Conservation (phyloP, 2,888 invertebrate genomes). For the Tanypteryx hageni region DNA sequence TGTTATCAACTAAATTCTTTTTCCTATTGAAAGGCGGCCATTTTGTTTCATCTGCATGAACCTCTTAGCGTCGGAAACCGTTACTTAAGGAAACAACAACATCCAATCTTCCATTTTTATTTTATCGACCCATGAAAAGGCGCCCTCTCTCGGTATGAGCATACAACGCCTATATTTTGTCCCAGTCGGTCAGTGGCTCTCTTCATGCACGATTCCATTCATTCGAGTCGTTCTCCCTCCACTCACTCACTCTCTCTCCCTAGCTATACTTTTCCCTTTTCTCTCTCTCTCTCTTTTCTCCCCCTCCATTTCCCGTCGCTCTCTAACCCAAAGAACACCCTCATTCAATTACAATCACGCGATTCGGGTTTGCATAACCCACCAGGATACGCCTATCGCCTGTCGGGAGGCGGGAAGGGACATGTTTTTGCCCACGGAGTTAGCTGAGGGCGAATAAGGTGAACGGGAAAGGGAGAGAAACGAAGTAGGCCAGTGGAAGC, state of each 20-base stretch:
- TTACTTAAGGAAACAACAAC: too few relatives aligned
- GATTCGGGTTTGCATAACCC: constrained; percentile 20
- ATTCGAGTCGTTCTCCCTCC: background rate
- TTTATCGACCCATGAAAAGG: too few relatives aligned
- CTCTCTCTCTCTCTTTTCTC: background rate
- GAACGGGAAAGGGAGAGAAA: background rate
- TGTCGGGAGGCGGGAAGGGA: background rate
- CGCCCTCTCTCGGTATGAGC: background rate
- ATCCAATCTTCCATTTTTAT: too few relatives aligned
- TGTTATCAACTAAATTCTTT: too few relatives aligned
- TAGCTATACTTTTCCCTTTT: too few relatives aligned
- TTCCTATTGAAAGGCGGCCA: too few relatives aligned
- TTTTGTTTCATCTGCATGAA: too few relatives aligned
- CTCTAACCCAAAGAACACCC: background rate
- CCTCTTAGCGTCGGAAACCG: too few relatives aligned
- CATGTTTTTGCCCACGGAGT: constrained; percentile 6
- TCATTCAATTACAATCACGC: constrained; percentile 32
- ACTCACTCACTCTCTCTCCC: background rate
- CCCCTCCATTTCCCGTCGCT: background rate
- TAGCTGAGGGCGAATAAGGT: background rate
- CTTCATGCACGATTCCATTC: background rate
- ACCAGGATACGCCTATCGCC: constrained; percentile 6
- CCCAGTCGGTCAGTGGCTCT: constrained; percentile 26
- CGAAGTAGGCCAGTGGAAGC: background rate
- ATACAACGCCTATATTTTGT: background rate